phyloP scores from a whole-genome alignment of 2,113 vertebrate genomes.

The Zootoca vivipara region DNA sequence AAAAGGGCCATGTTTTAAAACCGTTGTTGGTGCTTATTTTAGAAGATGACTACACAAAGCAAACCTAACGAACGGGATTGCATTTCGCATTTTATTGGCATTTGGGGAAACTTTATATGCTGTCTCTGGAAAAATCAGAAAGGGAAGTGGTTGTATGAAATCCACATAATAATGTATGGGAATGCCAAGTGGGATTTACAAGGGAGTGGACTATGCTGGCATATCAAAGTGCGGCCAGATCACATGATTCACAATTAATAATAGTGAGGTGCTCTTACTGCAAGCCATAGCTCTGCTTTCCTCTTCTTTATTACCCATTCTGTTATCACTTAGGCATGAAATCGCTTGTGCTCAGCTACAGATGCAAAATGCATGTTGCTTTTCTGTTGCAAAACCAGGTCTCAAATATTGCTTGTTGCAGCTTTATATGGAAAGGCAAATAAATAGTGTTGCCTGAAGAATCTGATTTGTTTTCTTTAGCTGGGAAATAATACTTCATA shows the following conservation, averaged over 20 bases:
- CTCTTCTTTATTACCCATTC: slow-evolving; percentile 67
- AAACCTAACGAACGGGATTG: slow-evolving; percentile 73
- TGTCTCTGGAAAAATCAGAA: slow-evolving; percentile 85
- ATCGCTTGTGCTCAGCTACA: slow-evolving; percentile 66
- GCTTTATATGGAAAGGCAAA: slow-evolving; percentile 59
- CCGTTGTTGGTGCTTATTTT: slow-evolving; percentile 75
- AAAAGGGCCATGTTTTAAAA: slow-evolving; percentile 65
- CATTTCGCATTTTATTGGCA: slow-evolving; percentile 81
- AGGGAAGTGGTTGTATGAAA: slow-evolving; percentile 86
- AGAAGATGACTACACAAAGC: slow-evolving; percentile 81
- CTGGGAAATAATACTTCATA: slow-evolving; percentile 58
- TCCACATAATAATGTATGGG: slow-evolving; percentile 83
- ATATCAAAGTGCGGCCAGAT: slow-evolving; percentile 77
- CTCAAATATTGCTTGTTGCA: slow-evolving; percentile 63
- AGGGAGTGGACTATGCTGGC: slow-evolving; percentile 75
- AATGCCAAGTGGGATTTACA: slow-evolving; percentile 82
- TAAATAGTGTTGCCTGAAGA: slow-evolving; percentile 42
- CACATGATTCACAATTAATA: slow-evolving; percentile 72
- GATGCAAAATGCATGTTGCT: slow-evolving; percentile 57
- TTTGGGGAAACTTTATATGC: slow-evolving; percentile 82
- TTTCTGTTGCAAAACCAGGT: slow-evolving; percentile 58
- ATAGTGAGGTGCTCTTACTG: slow-evolving; percentile 63
- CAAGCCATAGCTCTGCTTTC: slow-evolving; percentile 69
- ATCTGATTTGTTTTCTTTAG: slow-evolving; percentile 47
- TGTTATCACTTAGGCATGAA: slow-evolving; percentile 70